These are phyloP conservation scores for Amniataba percoides DNA, from an alignment of 2,797 vertebrate species.

Conservation along the genomic window DNA sequence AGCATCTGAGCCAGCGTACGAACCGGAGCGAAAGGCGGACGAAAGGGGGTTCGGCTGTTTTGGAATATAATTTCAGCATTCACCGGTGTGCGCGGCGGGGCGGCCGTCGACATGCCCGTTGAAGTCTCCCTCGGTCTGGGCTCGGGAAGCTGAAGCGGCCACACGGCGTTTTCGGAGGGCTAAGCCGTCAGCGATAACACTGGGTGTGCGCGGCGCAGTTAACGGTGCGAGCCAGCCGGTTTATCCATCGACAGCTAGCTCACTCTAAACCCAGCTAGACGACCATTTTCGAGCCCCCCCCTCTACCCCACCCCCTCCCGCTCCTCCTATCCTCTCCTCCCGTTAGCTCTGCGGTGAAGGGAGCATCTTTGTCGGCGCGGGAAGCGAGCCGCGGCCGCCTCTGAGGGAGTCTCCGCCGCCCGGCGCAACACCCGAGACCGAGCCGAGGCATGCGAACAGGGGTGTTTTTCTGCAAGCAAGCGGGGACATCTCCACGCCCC, in stretches of 20 bases:
- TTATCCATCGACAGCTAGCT: slow-evolving; percentile 66
- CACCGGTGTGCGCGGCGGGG: slow-evolving; percentile 28
- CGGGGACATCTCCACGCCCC: slow-evolving; percentile 76
- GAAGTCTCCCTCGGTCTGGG: slow-evolving; percentile 48
- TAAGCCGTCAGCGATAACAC: slow-evolving; percentile 70
- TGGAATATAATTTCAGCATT: slow-evolving; percentile 52
- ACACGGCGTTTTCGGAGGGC: slow-evolving; percentile 56
- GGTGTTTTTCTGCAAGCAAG: slow-evolving; percentile 64
- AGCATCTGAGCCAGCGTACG: slow-evolving; percentile 76
- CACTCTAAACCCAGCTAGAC: slow-evolving; percentile 48
- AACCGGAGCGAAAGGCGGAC: slow-evolving; percentile 70
- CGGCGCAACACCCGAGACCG: slow-evolving; percentile 13
- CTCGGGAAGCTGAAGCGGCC: slow-evolving; percentile 73
- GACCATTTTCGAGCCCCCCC: slow-evolving; percentile 55
- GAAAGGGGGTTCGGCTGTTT: slow-evolving; percentile 45
- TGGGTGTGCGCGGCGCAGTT: slow-evolving; percentile 71
- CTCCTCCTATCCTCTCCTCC: too few relatives aligned
- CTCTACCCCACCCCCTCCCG: too few relatives aligned
- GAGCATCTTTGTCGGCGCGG: slow-evolving; percentile 56
- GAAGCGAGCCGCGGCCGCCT: slow-evolving; percentile 49
- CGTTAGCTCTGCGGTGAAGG: slow-evolving; percentile 66
- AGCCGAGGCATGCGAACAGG: slow-evolving; percentile 66
- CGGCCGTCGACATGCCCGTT: slow-evolving; percentile 57
- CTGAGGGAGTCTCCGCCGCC: slow-evolving; percentile 21
- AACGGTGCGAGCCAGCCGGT: slow-evolving; percentile 71